Evolutionary conservation across 2,797 vertebrate species (phyloP).

Genomic region (Lithobates sylvaticus): DNA sequence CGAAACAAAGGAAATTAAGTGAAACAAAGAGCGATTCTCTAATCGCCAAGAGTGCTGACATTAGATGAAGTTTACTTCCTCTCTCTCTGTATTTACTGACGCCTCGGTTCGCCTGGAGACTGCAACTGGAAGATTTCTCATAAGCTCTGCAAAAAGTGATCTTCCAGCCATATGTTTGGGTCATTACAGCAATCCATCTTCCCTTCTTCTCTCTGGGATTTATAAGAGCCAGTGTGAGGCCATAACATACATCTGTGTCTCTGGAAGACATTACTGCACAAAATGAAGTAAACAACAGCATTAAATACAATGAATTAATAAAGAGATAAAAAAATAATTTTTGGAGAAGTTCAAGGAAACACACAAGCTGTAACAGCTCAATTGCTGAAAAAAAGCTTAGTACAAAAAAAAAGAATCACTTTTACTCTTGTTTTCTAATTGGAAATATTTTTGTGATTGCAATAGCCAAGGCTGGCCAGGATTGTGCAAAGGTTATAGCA

Average conservation of each 20-base stretch:
- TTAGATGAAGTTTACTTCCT: slow-evolving; percentile 19
- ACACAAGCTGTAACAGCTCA: not conserved
- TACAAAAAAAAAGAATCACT: too few species aligned
- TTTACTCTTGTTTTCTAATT: too few species aligned
- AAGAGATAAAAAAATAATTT: slow-evolving; percentile 6
- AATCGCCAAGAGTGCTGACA: slow-evolving; percentile 48
- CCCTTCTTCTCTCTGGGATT: slow-evolving; percentile 49
- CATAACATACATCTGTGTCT: slow-evolving; percentile 48
- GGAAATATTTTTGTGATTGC: too few species aligned
- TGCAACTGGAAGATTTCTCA: slow-evolving; percentile 52
- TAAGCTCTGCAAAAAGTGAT: slow-evolving; percentile 49
- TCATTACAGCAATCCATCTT: slow-evolving; percentile 62
- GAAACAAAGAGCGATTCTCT: slow-evolving; percentile 39
- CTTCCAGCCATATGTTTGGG: slow-evolving; percentile 57
- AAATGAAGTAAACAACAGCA: slow-evolving; percentile 52
- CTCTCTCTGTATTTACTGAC: slow-evolving; percentile 43
- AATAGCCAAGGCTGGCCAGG: too few species aligned
- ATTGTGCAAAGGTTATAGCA: too few species aligned
- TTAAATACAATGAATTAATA: slow-evolving; percentile 51
- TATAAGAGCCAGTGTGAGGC: slow-evolving; percentile 41
- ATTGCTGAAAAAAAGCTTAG: not conserved
- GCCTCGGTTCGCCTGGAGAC: slow-evolving; percentile 51
- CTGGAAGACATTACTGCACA: slow-evolving; percentile 39
- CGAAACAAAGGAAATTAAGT: slow-evolving; percentile 22
- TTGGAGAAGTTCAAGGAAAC: not conserved